A percentile compares a stretch with the other conserved stretches of the same genome.
Conservation (phyloP, 2,888 invertebrate genomes). For the Carcina quercana region DNA sequence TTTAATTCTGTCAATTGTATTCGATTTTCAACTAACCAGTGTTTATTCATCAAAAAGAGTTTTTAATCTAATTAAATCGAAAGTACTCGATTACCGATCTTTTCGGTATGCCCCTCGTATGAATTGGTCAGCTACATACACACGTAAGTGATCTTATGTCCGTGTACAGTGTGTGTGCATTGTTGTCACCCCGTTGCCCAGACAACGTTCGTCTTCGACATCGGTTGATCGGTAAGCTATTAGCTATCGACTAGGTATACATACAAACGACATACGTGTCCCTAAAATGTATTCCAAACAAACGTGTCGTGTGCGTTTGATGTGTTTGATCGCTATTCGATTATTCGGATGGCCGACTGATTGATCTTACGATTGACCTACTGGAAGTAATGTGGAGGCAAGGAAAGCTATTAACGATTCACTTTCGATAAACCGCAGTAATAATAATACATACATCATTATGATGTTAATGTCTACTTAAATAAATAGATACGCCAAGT, state of each 20-base stretch:
- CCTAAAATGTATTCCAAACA: conserved; percentile 39
- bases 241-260: conserved; percentile 59
- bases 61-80: too few relatives aligned
- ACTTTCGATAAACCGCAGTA: not conserved
- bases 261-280: conserved; percentile 23
- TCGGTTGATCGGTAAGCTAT: conserved; percentile 50
- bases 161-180: too few relatives aligned
- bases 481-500: too few relatives aligned
- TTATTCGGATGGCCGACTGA: conserved; percentile 38
- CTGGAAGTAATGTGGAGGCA: conserved; percentile 28
- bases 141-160: too few relatives aligned
- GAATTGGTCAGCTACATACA: too few relatives aligned
- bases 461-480: too few relatives aligned
- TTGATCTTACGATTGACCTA: conserved; percentile 31
- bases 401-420: conserved; percentile 17
- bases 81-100: too few relatives aligned
- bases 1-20: too few relatives aligned
- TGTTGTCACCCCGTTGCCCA: conserved; percentile 54
- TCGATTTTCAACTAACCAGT: too few relatives aligned
- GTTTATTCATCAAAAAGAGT: too few relatives aligned
- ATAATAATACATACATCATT: too few relatives aligned
- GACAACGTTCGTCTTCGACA: conserved; percentile 58
- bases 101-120: too few relatives aligned
- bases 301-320: conserved; percentile 38
- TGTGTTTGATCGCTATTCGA: conserved; percentile 40